phyloP scores from a whole-genome alignment of 2,888 invertebrate genomes.

The Sminthurinus aureus region DNA sequence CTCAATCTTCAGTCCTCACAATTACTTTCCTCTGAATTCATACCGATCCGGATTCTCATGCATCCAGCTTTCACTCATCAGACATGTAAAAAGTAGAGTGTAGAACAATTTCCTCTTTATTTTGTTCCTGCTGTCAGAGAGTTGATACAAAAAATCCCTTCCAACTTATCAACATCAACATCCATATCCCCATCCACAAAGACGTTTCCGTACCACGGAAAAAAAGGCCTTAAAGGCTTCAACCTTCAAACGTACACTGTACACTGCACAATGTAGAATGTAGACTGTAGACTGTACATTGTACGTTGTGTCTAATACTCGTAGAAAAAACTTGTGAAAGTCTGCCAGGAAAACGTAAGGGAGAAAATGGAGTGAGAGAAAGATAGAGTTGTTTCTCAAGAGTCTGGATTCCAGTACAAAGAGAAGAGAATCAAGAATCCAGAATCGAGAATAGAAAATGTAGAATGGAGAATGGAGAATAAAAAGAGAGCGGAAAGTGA shows the following conservation, averaged over 20 bases:
- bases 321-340: background rate
- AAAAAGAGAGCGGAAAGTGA: background rate
- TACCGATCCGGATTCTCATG: too few relatives aligned
- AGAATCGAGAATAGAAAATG: too few relatives aligned
- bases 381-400: background rate
- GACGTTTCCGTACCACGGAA: background rate
- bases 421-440: too few relatives aligned
- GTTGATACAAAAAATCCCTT: too few relatives aligned
- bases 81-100: too few relatives aligned
- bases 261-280: background rate
- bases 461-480: background rate
- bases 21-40: too few relatives aligned
- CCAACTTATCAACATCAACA: too few relatives aligned
- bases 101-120: too few relatives aligned
- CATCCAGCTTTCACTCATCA: too few relatives aligned
- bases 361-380: conserved; percentile 10
- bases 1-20: too few relatives aligned
- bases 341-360: background rate
- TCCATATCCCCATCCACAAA: background rate
- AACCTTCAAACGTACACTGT: background rate
- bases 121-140: too few relatives aligned
- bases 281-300: background rate
- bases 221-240: background rate
- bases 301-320: background rate
- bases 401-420: background rate